Base-by-base conservation (phyloP, 2,797 vertebrate species). In the Myripristis murdjan region DNA sequence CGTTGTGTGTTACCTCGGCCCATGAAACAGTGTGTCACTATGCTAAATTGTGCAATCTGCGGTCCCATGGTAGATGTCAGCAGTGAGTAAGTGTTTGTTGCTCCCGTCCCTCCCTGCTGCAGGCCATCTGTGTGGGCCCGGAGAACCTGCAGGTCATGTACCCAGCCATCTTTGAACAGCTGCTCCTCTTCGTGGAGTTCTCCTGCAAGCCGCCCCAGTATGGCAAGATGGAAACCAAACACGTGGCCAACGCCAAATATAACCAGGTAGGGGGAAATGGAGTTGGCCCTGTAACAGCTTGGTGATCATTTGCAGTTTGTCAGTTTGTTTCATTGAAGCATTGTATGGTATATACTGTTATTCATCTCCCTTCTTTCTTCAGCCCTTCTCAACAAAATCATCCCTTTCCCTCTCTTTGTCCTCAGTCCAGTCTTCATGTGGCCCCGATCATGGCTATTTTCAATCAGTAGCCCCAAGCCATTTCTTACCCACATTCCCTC, bases 131-230 rank as follows among this genome's bases (percentile, higher is more conserved):
- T 84, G 93, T 98, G 77, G 97, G 97, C 81, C 96, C 97, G 2
- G 98, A 99, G 94, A 96, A 95, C 81, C 97, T 99, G 97, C 98
- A 99, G 93, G 96, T 97, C 93, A 99, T 99, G 98, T 99, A 99
- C 94, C 98, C 98, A 37, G 97, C 98, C 88, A 99, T 99, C 91
- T 99, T 99, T 56, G 95, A 98, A 81, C 98, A 99, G 86, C 96
- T 99, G 61, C 92, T 99, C 80, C 96, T 97, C 78, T 99, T 99
- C 87, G 97, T 98, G 64, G 97, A 98, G 93, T 99, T 99, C 88
- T 98, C 98, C 84, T 99, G 98, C 92, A 98, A 98, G 87, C 98
- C 98, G 77, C 98, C 98, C 37, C 97, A 98, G 84, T 99, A 98
- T 64, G 98, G 98, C 91, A 95, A 97, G 76, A 92, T 99, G 92